phyloP scores from a whole-genome alignment of 2,797 vertebrate genomes.

The Centroberyx gerrardi region DNA sequence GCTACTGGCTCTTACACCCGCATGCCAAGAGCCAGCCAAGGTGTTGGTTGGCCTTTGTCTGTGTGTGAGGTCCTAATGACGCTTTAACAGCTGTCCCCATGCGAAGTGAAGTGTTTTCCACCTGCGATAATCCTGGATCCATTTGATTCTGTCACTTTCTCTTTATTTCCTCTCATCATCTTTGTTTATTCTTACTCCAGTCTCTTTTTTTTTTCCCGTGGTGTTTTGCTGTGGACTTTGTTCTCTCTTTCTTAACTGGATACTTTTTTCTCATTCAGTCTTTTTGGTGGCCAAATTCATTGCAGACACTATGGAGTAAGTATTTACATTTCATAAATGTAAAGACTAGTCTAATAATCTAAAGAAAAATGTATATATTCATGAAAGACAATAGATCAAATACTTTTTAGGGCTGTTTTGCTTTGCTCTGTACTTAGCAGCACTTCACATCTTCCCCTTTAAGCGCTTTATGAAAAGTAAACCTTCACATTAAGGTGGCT shows the following conservation, averaged over 20 bases:
- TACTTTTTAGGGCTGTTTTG: too few species aligned
- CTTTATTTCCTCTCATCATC: conserved; percentile 30
- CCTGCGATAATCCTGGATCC: conserved; percentile 1
- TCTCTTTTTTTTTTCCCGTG: background rate
- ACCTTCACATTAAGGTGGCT: too few species aligned
- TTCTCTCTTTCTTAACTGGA: background rate
- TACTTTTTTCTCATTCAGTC: background rate
- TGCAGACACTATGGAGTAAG: too few species aligned
- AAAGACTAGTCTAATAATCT: too few species aligned
- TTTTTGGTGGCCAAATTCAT: too few species aligned
- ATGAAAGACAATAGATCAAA: too few species aligned
- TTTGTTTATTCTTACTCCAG: background rate
- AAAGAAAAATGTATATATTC: too few species aligned
- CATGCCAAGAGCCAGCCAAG: conserved; percentile 55
- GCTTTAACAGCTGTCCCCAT: conserved; percentile 49
- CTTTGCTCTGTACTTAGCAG: too few species aligned
- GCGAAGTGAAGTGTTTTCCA: conserved; percentile 29
- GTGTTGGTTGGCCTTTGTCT: conserved; percentile 50
- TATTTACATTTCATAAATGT: too few species aligned
- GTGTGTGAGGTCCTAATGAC: conserved; percentile 68
- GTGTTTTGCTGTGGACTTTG: background rate
- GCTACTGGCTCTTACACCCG: conserved; percentile 42
- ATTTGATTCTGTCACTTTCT: conserved; percentile 13
- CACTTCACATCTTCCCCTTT: too few species aligned
- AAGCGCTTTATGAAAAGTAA: too few species aligned